Base-by-base conservation (phyloP, 2,888 invertebrate species). In the Epicampocera succincta region DNA sequence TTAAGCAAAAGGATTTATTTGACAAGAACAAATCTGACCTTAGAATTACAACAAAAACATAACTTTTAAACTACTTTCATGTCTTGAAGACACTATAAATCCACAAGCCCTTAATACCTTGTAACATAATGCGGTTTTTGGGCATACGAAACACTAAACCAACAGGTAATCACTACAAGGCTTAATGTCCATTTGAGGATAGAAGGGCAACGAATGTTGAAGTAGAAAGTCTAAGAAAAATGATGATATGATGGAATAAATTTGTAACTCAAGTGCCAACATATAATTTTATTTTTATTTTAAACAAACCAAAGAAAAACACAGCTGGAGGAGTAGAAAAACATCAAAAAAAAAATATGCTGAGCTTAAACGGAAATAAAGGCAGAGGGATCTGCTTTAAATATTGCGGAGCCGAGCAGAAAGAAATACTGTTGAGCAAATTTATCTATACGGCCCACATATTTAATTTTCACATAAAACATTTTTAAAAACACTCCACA, bases 131-230 rank as follows among this genome's bases (percentile, higher is more conserved):
- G 75, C 44, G 75, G 75, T 76, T 69, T 72, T 69, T 48, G 54
- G 76, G 52, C 21, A 38, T 46, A 50, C 58, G 29, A 69, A 48
- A 61, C 38, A 61, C n/a, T 42, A 69, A 76, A 61, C 61, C 61
- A 68, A 76, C 76, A 69, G 69, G 76, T 76, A 76, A 69, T 76
- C 76, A 76, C 69, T 61, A 40, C n/a, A 61, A 69, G 61, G 46
- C 54, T 69, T 61, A 48, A 69, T 38, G 68, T 61, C 21, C 52
- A 68, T 44, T 54, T 38, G 0, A 46, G 6, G 3, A 48, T 29
- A 21, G 48, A 46, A 61, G n/a, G n/a, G 50, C 3, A 56, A 68
- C 19, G 21, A 33, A 46, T 15, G 11, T 40, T 25, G 15, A 25
- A 42, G 19, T 25, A 38, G 17, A 46, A 9, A 52, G 38, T 12